phyloP scores from a whole-genome alignment of 2,888 invertebrate genomes.

The Allacma fusca region DNA sequence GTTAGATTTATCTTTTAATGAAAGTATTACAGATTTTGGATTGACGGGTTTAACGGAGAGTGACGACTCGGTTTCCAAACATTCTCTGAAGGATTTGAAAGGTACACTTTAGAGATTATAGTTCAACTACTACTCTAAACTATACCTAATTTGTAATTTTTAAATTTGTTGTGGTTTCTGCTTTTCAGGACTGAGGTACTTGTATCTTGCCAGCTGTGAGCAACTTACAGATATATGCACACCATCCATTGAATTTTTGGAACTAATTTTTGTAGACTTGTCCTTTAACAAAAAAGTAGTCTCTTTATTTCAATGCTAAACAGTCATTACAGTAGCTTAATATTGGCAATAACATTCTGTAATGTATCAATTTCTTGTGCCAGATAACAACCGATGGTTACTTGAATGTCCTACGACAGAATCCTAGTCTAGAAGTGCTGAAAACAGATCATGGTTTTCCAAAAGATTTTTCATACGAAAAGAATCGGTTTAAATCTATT shows the following conservation, averaged over 20 bases:
- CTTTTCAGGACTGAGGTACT: neutral
- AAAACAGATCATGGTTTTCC: neutral
- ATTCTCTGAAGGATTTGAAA: slow-evolving; percentile 3
- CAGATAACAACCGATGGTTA: neutral
- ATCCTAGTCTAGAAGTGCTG: neutral
- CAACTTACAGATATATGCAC: neutral
- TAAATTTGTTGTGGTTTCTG: neutral
- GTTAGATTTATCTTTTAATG: neutral
- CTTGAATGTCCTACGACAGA: neutral
- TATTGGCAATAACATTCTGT: neutral
- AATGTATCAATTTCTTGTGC: neutral
- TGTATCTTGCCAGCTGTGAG: slow-evolving; percentile 1
- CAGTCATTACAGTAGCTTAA: neutral
- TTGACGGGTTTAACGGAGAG: neutral
- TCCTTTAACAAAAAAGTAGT: slow-evolving; percentile 1
- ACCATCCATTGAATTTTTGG: slow-evolving; percentile 5
- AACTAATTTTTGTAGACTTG: neutral
- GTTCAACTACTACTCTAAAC: too few species aligned
- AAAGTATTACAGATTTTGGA: neutral
- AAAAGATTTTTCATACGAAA: slow-evolving; percentile 6
- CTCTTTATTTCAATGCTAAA: neutral
- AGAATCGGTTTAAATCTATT: neutral
- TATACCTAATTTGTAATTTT: too few species aligned
- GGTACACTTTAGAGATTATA: neutral
- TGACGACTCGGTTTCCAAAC: neutral